phyloP scores from a whole-genome alignment of 2,113 vertebrate genomes.

The Hippocampus barbouri region DNA sequence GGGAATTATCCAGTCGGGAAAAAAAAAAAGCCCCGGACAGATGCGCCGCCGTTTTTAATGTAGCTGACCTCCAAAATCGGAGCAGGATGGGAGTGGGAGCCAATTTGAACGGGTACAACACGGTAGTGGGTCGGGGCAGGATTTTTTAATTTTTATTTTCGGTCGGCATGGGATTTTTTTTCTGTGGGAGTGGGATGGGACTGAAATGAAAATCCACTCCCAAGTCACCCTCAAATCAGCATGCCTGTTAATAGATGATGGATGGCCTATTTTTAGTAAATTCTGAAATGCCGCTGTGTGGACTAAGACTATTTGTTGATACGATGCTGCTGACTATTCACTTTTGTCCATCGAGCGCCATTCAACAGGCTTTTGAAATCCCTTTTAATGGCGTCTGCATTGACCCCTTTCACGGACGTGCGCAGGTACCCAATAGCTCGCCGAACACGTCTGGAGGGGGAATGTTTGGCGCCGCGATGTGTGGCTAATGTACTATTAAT shows the following conservation, averaged over 20 bases:
- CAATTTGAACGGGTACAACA: too few species aligned
- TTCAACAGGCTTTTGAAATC: constrained; percentile 18
- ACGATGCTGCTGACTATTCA: neutral
- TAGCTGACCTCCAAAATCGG: too few species aligned
- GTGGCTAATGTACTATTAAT: constrained; percentile 71
- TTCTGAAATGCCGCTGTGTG: neutral
- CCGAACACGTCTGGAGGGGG: neutral
- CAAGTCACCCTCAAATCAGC: too few species aligned
- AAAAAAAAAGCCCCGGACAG: too few species aligned
- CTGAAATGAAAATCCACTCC: too few species aligned
- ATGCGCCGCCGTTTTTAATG: too few species aligned
- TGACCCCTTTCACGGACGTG: constrained; percentile 45
- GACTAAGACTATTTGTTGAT: neutral
- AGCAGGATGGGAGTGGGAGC: too few species aligned
- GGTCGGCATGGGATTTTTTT: too few species aligned
- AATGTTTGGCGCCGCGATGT: constrained; percentile 6
- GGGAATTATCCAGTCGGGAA: too few species aligned
- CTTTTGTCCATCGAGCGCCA: neutral
- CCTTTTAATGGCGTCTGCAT: constrained; percentile 53
- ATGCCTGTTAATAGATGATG: neutral
- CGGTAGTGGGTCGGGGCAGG: too few species aligned
- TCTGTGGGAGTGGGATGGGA: too few species aligned
- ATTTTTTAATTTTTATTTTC: too few species aligned
- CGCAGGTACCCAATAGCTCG: constrained; percentile 5
- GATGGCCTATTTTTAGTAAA: neutral